Evolutionary conservation across 2,888 invertebrate genomes (phyloP).

Genomic region (Gymnosoma rotundatum): DNA sequence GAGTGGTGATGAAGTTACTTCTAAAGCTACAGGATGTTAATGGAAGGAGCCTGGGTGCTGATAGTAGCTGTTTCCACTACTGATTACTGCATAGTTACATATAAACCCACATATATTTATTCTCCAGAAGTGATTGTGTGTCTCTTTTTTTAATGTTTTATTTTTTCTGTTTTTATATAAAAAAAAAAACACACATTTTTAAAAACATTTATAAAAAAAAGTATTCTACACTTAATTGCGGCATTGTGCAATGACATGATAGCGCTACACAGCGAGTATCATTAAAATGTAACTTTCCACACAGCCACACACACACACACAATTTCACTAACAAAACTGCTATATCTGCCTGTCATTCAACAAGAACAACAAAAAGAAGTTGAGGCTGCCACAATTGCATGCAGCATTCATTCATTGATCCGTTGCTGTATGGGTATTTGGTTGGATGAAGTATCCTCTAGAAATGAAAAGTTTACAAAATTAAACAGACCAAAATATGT

Average conservation of each 20-base stretch:
- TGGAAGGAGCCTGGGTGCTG: constrained; percentile 1
- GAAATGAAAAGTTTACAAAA: constrained; percentile 60
- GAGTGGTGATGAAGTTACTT: constrained; percentile 33
- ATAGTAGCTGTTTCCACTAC: constrained; percentile 36
- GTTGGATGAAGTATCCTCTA: constrained; percentile 46
- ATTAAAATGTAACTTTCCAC: constrained; percentile 65
- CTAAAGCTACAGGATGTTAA: constrained; percentile 5
- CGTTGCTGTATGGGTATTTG: constrained; percentile 11
- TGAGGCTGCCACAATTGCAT: constrained; percentile 30
- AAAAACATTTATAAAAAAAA: constrained; percentile 33
- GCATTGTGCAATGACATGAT: constrained; percentile 71
- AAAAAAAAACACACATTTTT: constrained; percentile 8
- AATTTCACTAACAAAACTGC: neutral
- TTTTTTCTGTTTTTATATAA: neutral
- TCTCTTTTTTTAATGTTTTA: constrained; percentile 22
- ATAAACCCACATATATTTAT: constrained; percentile 51
- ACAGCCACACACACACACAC: constrained; percentile 8
- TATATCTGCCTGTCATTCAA: constrained; percentile 12
- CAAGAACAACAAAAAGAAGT: neutral
- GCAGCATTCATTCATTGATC: constrained; percentile 31
- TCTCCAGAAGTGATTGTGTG: constrained; percentile 46
- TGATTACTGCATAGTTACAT: constrained; percentile 50
- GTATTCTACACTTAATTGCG: constrained; percentile 66
- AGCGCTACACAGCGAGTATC: constrained; percentile 67
- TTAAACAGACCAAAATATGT: constrained; percentile 55